Evolutionary conservation across 2,888 invertebrate genomes (phyloP).

Genomic region (Synergus umbraculus): DNA sequence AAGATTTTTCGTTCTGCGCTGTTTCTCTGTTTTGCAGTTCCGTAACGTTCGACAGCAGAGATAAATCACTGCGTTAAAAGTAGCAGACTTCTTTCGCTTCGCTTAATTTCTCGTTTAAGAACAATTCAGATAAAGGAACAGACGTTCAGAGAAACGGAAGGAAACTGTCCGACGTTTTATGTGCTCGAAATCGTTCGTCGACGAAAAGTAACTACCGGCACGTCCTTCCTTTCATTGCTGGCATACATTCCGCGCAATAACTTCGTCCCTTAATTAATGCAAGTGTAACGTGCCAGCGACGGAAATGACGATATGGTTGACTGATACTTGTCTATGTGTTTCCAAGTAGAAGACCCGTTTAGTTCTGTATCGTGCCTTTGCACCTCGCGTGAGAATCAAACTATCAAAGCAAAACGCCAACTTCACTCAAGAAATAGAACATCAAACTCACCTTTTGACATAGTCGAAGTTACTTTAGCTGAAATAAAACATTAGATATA

Average conservation of each 20-base stretch:
- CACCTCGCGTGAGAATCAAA: conserved; percentile 25
- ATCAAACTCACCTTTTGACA: background rate
- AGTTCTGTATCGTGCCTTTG: conserved; percentile 22
- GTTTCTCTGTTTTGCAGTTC: conserved; percentile 23
- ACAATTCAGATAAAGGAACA: conserved; percentile 33
- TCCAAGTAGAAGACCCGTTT: conserved; percentile 23
- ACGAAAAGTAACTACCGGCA: conserved; percentile 25
- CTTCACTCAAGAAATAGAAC: background rate
- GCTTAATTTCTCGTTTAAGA: conserved; percentile 40
- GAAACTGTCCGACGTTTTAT: conserved; percentile 40
- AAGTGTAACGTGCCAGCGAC: conserved; percentile 40
- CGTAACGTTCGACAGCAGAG: conserved; percentile 14
- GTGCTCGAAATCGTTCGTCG: conserved; percentile 33
- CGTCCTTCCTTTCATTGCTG: conserved; percentile 28
- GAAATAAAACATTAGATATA: no score
- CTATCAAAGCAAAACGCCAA: conserved; percentile 10
- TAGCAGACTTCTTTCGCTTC: conserved; percentile 29
- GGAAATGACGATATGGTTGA: conserved; percentile 47
- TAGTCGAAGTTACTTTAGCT: no score
- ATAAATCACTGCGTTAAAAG: conserved; percentile 31
- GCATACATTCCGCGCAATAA: conserved; percentile 43
- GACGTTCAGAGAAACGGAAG: conserved; percentile 31
- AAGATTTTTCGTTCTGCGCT: conserved; percentile 32
- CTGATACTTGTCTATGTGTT: conserved; percentile 40
- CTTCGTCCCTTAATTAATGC: conserved; percentile 43